Percentiles rank a stretch among this genome's conserved stretches.
These are phyloP conservation scores for Mythimna loreyi DNA, from an alignment of 2,888 invertebrate genomes.

Conservation along the genomic window DNA sequence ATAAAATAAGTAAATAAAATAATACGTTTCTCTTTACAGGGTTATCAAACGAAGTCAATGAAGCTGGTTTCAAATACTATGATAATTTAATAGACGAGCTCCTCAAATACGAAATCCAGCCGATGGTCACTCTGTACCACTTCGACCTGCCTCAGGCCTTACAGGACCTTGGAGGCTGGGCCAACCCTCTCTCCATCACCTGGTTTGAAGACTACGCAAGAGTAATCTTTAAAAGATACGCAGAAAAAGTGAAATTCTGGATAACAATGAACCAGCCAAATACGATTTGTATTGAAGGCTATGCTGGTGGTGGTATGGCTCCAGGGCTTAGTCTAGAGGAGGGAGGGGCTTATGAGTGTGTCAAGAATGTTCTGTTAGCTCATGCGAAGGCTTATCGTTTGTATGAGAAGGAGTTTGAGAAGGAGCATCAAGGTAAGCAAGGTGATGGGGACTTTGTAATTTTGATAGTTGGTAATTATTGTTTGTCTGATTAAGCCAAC, in stretches of 20 bases:
- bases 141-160: conserved; percentile 80
- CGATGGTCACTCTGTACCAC: conserved; percentile 81
- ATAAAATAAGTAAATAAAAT: not conserved
- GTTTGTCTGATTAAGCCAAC: too few species aligned
- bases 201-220: conserved; percentile 89
- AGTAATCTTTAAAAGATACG: conserved; percentile 82
- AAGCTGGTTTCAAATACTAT: conserved; percentile 88
- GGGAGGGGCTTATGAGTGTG: conserved; percentile 88
- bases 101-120: conserved; percentile 77
- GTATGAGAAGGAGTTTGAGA: conserved; percentile 75
- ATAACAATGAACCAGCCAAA: conserved; percentile 92
- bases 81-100: conserved; percentile 89
- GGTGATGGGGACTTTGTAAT: not conserved
- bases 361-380: conserved; percentile 89
- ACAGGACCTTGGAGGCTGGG: conserved; percentile 82
- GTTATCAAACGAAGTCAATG: conserved; percentile 77
- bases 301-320: conserved; percentile 77
- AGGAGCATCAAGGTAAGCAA: conserved; percentile 74
- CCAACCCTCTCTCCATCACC: conserved; percentile 71
- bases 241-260: conserved; percentile 90
- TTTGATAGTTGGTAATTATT: not conserved
- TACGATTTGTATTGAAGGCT: conserved; percentile 83
- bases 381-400: conserved; percentile 90
- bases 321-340: conserved; percentile 81
- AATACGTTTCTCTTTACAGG: conserved; percentile 66